These are phyloP conservation scores for Muscidifurax raptorellus DNA, from an alignment of 1,140 invertebrate species.

Conservation along the genomic window DNA sequence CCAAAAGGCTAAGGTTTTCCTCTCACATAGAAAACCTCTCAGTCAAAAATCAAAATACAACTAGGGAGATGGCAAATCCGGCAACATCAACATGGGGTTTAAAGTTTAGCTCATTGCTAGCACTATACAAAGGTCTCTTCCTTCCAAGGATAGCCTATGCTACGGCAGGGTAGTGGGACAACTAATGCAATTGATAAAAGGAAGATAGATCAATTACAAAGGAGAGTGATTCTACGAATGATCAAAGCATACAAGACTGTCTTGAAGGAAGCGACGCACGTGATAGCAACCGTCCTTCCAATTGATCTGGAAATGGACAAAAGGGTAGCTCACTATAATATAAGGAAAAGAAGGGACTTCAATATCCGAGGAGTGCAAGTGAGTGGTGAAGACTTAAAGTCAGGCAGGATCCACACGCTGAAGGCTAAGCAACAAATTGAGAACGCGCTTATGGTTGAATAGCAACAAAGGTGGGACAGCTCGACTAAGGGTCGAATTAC, in stretches of 20 bases:
- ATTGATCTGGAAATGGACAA: too few relatives aligned
- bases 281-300: slow-evolving; percentile 32
- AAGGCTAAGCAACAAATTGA: too few relatives aligned
- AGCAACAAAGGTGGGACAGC: too few relatives aligned
- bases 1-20: too few relatives aligned
- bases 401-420: too few relatives aligned
- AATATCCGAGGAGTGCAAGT: too few relatives aligned
- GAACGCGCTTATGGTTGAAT: too few relatives aligned
- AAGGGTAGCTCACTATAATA: too few relatives aligned
- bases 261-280: slow-evolving; percentile 52
- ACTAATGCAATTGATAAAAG: background rate
- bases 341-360: too few relatives aligned
- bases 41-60: background rate
- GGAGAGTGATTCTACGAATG: slow-evolving; percentile 54
- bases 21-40: background rate
- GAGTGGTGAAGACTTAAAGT: background rate
- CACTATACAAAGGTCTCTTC: too few relatives aligned
- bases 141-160: too few relatives aligned
- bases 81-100: slow-evolving; percentile 50
- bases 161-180: slow-evolving; percentile 57
- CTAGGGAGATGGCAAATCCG: slow-evolving; percentile 23
- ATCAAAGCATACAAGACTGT: slow-evolving; percentile 56
- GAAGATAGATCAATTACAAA: slow-evolving; percentile 44
- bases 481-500: too few relatives aligned
- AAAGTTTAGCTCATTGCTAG: slow-evolving; percentile 42